A percentile compares a stretch with the other conserved stretches of the same genome.
Conservation (phyloP, 1,140 invertebrate species). For the Maniola jurtina region DNA sequence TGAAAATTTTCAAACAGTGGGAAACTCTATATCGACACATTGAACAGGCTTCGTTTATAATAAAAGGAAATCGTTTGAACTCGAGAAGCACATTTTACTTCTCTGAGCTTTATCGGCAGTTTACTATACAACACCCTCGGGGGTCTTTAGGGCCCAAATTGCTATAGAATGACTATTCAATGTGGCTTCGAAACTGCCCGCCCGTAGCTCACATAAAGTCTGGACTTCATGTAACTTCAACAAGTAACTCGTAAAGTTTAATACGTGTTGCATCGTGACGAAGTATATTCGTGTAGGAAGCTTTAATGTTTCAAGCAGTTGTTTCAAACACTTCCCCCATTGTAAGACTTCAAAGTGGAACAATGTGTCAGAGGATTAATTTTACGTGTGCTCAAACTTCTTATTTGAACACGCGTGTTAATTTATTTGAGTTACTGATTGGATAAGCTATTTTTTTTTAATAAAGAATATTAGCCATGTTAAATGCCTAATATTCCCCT, state of each 20-base stretch:
- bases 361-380: conserved; percentile 16
- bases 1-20: background rate
- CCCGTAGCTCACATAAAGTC: conserved; percentile 40
- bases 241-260: conserved; percentile 38
- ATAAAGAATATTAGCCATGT: no score
- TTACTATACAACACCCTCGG: conserved; percentile 12
- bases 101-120: conserved; percentile 13
- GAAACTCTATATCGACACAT: background rate
- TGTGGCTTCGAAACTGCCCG: conserved; percentile 37
- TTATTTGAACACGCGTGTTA: conserved; percentile 1
- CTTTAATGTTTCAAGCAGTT: conserved; percentile 36
- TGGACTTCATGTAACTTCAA: conserved; percentile 39
- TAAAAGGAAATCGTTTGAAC: conserved; percentile 1
- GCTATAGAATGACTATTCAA: conserved; percentile 49
- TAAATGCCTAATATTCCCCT: no score
- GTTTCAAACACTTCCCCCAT: conserved; percentile 30
- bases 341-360: conserved; percentile 18
- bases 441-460: no score
- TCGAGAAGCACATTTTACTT: conserved; percentile 10
- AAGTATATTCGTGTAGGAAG: conserved; percentile 29
- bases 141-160: conserved; percentile 46
- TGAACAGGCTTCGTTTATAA: background rate
- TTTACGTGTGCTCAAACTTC: background rate
- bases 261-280: conserved; percentile 37
- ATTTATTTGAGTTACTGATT: background rate